Conservation (phyloP, 2,888 invertebrate genomes). For the Falcaria lacertinaria region DNA sequence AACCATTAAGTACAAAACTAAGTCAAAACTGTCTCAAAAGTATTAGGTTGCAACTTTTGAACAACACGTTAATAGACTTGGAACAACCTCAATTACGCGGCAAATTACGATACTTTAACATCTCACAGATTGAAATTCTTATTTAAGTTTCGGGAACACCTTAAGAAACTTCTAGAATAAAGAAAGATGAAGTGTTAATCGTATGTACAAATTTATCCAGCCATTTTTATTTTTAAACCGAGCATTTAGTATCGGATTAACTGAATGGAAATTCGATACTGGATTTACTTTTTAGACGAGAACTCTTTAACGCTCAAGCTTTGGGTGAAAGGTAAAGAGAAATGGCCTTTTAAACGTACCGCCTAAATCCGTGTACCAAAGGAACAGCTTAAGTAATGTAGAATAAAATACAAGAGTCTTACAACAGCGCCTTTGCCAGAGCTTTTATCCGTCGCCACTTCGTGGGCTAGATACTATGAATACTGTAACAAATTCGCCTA, state of each 20-base stretch:
- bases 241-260: slow-evolving; percentile 6
- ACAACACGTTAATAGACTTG: not conserved
- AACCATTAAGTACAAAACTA: not conserved
- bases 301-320: not conserved
- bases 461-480: too few species aligned
- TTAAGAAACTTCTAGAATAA: not conserved
- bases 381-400: too few species aligned
- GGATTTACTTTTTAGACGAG: not conserved
- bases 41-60: not conserved
- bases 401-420: too few species aligned
- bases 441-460: too few species aligned
- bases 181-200: not conserved
- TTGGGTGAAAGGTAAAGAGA: not conserved
- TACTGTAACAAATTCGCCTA: too few species aligned
- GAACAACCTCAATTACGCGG: slow-evolving; percentile 1
- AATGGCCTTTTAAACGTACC: not conserved
- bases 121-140: not conserved
- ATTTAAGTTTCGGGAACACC: not conserved
- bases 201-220: slow-evolving; percentile 5
- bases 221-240: slow-evolving; percentile 17
- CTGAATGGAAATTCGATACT: not conserved
- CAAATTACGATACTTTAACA: slow-evolving; percentile 1
- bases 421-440: too few species aligned
- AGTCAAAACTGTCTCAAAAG: not conserved
- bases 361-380: too few species aligned